phyloP scores from a whole-genome alignment of 2,888 invertebrate genomes.

The Drosophila robusta region DNA sequence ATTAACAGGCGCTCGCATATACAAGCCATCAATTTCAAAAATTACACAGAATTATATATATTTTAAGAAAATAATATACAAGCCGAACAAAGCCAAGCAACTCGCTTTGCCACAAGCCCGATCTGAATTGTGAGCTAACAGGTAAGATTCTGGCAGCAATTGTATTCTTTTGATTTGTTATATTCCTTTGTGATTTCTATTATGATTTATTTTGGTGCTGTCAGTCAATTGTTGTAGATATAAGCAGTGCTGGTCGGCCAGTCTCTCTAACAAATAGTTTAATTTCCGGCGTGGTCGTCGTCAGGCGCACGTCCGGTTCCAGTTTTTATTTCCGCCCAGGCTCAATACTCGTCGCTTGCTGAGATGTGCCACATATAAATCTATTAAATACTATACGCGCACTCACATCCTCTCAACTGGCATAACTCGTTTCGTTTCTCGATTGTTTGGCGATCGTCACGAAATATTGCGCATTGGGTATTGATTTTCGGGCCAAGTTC shows the following conservation, averaged over 20 bases:
- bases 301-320: conserved; percentile 73
- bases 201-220: conserved; percentile 41
- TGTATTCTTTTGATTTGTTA: not conserved
- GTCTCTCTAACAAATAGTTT: conserved; percentile 70
- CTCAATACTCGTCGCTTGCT: conserved; percentile 17
- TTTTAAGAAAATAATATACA: not conserved
- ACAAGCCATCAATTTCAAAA: conserved; percentile 20
- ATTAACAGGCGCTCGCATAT: conserved; percentile 26
- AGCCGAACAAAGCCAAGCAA: too few relatives aligned
- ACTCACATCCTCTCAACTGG: conserved; percentile 17
- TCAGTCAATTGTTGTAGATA: conserved; percentile 27
- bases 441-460: conserved; percentile 30
- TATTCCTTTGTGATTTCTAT: not conserved
- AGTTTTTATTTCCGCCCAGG: conserved; percentile 72
- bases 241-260: not conserved
- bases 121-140: not conserved
- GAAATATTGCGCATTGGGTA: conserved; percentile 30
- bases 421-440: conserved; percentile 46
- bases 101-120: conserved; percentile 1
- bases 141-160: conserved; percentile 18
- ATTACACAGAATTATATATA: conserved; percentile 1
- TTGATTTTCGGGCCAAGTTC: conserved; percentile 38
- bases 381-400: conserved; percentile 53
- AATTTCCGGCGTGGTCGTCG: conserved; percentile 73
- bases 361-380: conserved; percentile 51